A percentile compares a stretch with the other conserved stretches of the same genome.
Conservation (phyloP, 2,888 invertebrate species). For the Drosophila flavopinicola region DNA sequence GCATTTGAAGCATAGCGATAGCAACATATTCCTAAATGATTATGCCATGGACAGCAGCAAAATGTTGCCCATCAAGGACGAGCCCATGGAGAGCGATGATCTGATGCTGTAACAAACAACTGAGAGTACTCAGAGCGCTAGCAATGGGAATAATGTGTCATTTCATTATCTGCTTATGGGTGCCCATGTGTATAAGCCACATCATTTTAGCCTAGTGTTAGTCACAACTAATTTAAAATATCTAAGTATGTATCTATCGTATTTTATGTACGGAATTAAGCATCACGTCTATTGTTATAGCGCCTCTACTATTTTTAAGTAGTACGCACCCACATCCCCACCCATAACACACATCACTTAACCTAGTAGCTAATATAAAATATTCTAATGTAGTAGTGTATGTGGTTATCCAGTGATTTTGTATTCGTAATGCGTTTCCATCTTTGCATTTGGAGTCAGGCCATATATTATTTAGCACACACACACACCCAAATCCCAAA, state of each 20-base stretch:
- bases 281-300: conserved; percentile 30
- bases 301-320: conserved; percentile 14
- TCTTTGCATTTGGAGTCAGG: conserved; percentile 16
- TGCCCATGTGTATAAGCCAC: conserved; percentile 45
- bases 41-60: conserved; percentile 32
- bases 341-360: conserved; percentile 2
- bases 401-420: conserved; percentile 37
- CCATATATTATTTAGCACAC: conserved; percentile 35
- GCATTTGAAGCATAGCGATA: conserved; percentile 70
- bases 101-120: conserved; percentile 50
- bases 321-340: conserved; percentile 6
- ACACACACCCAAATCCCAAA: conserved; percentile 23
- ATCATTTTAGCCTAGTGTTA: conserved; percentile 40
- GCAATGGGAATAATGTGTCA: conserved; percentile 22
- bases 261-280: conserved; percentile 27
- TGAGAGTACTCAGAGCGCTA: conserved; percentile 5
- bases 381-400: conserved; percentile 22
- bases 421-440: conserved; percentile 30
- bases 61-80: conserved; percentile 56
- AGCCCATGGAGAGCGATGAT: conserved; percentile 62
- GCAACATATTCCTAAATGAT: conserved; percentile 72
- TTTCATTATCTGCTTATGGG: conserved; percentile 23
- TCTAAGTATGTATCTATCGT: conserved; percentile 17
- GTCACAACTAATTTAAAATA: conserved; percentile 20
- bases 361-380: conserved; percentile 34